These are phyloP conservation scores for Colius striatus DNA, from an alignment of 2,113 vertebrate genomes.

Conservation along the genomic window DNA sequence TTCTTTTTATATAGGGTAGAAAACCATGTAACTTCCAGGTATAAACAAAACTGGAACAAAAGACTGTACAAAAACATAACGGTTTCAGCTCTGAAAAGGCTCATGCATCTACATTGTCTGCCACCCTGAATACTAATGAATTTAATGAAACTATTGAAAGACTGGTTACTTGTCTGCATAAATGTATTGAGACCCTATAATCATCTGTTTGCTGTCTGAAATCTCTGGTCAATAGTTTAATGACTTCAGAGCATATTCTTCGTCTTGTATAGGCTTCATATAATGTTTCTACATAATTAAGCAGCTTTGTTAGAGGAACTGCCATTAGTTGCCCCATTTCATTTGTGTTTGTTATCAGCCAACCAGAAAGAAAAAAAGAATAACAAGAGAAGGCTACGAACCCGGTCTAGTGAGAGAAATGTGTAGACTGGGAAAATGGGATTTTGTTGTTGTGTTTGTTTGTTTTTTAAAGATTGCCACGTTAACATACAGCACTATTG, in stretches of 20 bases:
- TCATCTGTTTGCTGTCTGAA: slow-evolving; percentile 67
- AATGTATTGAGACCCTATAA: slow-evolving; percentile 55
- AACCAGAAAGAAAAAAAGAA: slow-evolving; percentile 49
- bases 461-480: not conserved
- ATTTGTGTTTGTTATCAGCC: slow-evolving; percentile 52
- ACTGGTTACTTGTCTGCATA: slow-evolving; percentile 49
- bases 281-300: slow-evolving; percentile 71
- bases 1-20: not conserved
- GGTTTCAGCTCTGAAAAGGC: slow-evolving; percentile 58
- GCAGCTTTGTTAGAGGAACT: slow-evolving; percentile 66
- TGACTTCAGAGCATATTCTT: slow-evolving; percentile 64
- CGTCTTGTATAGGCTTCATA: slow-evolving; percentile 60
- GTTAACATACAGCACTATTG: not conserved
- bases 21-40: slow-evolving; percentile 24
- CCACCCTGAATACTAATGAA: slow-evolving; percentile 60
- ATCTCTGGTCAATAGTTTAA: slow-evolving; percentile 66
- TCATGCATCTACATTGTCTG: slow-evolving; percentile 54
- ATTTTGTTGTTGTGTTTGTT: not conserved
- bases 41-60: slow-evolving; percentile 60
- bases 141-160: slow-evolving; percentile 66
- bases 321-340: slow-evolving; percentile 65
- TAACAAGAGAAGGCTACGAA: slow-evolving; percentile 44
- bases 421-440: not conserved
- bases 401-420: slow-evolving; percentile 15
- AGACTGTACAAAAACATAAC: slow-evolving; percentile 59